Conservation (phyloP, 2,113 vertebrate genomes). For the Typhlomys cinereus region DNA sequence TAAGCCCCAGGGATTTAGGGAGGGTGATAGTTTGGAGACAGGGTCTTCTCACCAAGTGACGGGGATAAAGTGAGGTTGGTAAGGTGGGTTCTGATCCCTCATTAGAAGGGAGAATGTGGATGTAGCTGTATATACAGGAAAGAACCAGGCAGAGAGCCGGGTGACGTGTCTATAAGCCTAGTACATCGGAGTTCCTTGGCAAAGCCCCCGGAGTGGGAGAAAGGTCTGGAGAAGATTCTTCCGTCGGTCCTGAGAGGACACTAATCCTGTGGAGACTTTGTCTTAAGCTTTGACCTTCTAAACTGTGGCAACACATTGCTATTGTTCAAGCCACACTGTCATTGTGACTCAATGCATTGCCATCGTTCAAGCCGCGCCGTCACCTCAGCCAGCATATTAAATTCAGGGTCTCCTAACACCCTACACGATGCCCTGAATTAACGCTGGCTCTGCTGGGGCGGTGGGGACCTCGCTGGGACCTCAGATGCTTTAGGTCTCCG, state of each 20-base stretch:
- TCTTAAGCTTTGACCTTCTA: background rate
- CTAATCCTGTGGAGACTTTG: too few species aligned
- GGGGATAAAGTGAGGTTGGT: background rate
- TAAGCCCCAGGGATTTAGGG: background rate
- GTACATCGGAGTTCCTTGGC: too few species aligned
- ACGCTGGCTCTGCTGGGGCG: background rate
- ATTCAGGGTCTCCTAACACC: background rate
- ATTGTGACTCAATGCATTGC: background rate
- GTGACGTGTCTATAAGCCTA: background rate
- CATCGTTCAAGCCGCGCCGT: background rate
- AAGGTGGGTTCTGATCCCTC: background rate
- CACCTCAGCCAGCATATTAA: background rate
- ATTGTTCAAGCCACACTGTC: background rate
- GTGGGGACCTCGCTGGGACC: background rate
- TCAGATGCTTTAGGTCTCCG: background rate
- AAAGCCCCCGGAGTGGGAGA: background rate
- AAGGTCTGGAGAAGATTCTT: background rate
- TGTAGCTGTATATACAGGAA: background rate
- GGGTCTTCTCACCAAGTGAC: background rate
- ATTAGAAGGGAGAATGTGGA: background rate
- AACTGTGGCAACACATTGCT: background rate
- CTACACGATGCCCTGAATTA: background rate
- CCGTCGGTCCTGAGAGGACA: background rate
- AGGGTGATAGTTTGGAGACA: background rate
- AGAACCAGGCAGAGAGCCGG: rapidly evolving